These are phyloP conservation scores for Drosophila sturtevanti DNA, from an alignment of 1,140 invertebrate species.

Conservation along the genomic window DNA sequence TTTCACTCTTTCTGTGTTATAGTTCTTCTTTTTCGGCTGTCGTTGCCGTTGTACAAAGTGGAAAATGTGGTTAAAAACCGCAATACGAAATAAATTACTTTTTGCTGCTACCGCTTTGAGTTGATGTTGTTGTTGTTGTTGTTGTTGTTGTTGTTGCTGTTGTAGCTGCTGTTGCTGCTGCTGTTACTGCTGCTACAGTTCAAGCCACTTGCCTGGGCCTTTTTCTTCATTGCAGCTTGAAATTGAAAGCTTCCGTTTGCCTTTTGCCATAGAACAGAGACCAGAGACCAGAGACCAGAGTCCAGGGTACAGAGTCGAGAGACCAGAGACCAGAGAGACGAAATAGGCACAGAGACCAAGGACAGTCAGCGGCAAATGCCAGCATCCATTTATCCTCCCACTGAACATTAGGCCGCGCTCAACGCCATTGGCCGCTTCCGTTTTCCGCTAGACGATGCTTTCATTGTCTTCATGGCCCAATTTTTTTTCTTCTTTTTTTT, in stretches of 20 bases:
- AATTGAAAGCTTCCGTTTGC: constrained; percentile 77
- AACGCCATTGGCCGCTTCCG: constrained; percentile 67
- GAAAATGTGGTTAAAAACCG: constrained; percentile 81
- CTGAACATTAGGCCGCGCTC: constrained; percentile 72
- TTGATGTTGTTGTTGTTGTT: constrained; percentile 41
- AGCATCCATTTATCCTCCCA: constrained; percentile 30
- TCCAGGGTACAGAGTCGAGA: not conserved
- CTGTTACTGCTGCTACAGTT: not conserved
- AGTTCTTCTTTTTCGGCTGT: constrained; percentile 60
- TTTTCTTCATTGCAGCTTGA: constrained; percentile 71
- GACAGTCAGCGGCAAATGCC: not conserved
- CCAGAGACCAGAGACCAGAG: constrained; percentile 18
- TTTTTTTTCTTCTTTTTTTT: not conserved
- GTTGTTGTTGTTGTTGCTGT: constrained; percentile 26
- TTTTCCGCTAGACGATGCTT: constrained; percentile 60
- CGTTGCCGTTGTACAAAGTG: constrained; percentile 79
- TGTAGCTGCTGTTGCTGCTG: constrained; percentile 28
- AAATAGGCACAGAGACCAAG: constrained; percentile 10
- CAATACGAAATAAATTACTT: constrained; percentile 82
- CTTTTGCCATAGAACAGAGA: constrained; percentile 12
- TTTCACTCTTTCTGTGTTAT: not conserved
- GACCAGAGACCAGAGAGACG: constrained; percentile 20
- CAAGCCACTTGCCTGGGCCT: constrained; percentile 38
- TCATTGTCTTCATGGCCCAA: not conserved
- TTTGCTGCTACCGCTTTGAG: constrained; percentile 69